Percentiles rank a stretch among this genome's conserved stretches.
Conservation (phyloP, 2,113 vertebrate genomes). For the Argyrosomus japonicus region DNA sequence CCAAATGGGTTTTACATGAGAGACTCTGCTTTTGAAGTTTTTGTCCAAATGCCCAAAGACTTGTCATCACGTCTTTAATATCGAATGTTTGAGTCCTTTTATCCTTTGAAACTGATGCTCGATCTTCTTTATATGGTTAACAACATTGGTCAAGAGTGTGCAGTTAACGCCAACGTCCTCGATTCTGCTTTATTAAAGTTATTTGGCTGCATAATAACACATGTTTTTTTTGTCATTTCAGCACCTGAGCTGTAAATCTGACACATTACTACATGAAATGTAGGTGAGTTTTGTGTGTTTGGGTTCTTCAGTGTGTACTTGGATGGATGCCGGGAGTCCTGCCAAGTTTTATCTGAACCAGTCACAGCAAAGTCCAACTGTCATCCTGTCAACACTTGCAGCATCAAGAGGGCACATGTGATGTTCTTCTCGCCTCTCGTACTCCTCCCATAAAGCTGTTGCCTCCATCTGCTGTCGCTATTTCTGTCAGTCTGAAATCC, state of each 20-base stretch:
- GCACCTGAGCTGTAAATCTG: neutral
- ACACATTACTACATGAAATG: neutral
- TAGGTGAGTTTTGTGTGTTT: neutral
- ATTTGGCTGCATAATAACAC: neutral
- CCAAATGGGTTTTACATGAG: neutral
- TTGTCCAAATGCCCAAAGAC: neutral
- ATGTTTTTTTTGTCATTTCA: neutral
- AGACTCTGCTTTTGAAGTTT: slow-evolving; percentile 1
- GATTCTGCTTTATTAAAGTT: neutral
- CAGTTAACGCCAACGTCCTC: neutral
- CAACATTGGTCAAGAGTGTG: neutral
- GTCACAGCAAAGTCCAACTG: slow-evolving; percentile 35
- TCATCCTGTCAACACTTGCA: slow-evolving; percentile 13
- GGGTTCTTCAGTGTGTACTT: slow-evolving; percentile 6
- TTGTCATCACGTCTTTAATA: neutral
- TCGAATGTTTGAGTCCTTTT: neutral
- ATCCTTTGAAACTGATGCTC: neutral
- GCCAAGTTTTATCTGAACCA: slow-evolving; percentile 35
- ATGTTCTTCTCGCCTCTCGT: slow-evolving; percentile 35
- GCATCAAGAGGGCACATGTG: slow-evolving; percentile 42
- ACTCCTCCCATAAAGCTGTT: slow-evolving; percentile 42
- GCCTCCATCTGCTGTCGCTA: slow-evolving; percentile 52
- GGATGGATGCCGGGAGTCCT: neutral
- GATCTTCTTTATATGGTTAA: neutral
- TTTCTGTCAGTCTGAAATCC: slow-evolving; percentile 47